A percentile compares a stretch with the other conserved stretches of the same genome.
Evolutionary conservation across 2,888 invertebrate species (phyloP).

Genomic region (Mythimna vitellina): DNA sequence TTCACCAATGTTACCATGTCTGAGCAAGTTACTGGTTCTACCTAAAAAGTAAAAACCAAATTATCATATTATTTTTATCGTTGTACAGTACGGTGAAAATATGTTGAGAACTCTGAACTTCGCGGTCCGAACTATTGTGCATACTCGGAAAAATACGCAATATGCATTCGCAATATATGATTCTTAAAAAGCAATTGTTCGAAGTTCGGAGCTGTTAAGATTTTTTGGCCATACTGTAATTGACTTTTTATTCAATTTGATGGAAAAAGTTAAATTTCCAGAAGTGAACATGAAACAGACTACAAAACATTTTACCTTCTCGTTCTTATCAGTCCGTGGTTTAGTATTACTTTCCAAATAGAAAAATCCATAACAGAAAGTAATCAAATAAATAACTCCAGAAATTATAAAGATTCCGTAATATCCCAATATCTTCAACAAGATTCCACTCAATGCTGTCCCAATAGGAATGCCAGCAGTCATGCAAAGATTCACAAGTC

Average conservation of each 20-base stretch:
- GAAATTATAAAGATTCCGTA: slow-evolving; percentile 83
- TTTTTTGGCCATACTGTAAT: no score
- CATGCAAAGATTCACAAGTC: slow-evolving; percentile 90
- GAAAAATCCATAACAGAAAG: slow-evolving; percentile 80
- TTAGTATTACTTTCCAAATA: slow-evolving; percentile 81
- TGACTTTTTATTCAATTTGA: no score
- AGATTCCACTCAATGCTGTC: slow-evolving; percentile 88
- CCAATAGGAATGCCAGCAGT: slow-evolving; percentile 91
- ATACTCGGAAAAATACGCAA: no score
- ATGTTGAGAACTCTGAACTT: no score
- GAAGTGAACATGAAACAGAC: background rate
- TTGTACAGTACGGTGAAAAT: no score
- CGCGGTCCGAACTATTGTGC: no score
- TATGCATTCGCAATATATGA: no score
- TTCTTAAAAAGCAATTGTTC: no score
- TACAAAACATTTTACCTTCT: slow-evolving; percentile 71
- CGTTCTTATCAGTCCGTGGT: slow-evolving; percentile 65
- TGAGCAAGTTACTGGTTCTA: slow-evolving; percentile 71
- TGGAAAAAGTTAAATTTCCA: background rate
- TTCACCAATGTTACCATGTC: slow-evolving; percentile 80
- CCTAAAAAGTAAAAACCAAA: slow-evolving; percentile 68
- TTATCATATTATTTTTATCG: background rate
- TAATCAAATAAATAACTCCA: slow-evolving; percentile 81
- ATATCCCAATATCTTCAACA: slow-evolving; percentile 83
- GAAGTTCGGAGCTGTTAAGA: no score